Base-by-base conservation (phyloP, 1,140 invertebrate species). In the Heterodera carotae region DNA sequence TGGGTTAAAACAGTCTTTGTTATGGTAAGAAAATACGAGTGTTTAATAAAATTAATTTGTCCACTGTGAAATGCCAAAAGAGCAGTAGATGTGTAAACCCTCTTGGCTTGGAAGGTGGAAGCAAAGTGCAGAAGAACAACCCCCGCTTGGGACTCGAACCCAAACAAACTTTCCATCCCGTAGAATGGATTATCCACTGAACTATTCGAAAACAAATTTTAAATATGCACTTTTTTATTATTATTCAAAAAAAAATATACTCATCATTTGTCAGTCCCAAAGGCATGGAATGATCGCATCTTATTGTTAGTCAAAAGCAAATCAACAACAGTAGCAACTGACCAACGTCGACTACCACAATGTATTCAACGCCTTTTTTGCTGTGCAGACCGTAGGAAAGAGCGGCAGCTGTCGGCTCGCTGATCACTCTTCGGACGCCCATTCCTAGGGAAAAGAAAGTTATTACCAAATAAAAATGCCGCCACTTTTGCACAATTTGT, bases 381-480 rank as follows among this genome's bases (percentile, higher is more conserved):
- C 86, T 87, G 69, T 87, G 85, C 15, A 87, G 69, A 18, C 88
- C 88, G 70, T 88, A 88, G 10, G 88, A 87, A 27, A 88, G 70
- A 33, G 88, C 88, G 3, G 88, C 88, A 5, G 88, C 88, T 18
- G 88, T 88, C 1, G 88, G 88, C 70, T 88, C 88, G 60, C 85
- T 88, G 71, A 88, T 81, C 5, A 87, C 94, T 90, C 94, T 91
- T 83, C 95, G 90, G 1, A 76, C 75, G 27, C 25, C 43, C 77
- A 78, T 78, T 33, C 62, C 72, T 76, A 22, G 18, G 18, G 10
- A 18, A 56, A 56, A 22, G 15, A 18, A 18, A 56, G 4, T 22
- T 22, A 22, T 56, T 22, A 22, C n/a, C n/a, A n/a, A n/a, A n/a
- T n/a, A n/a, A n/a, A 22, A 56, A 56, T 56, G 48, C 39, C 0